These are phyloP conservation scores for Gambusia affinis DNA, from an alignment of 2,113 vertebrate species.

Conservation along the genomic window DNA sequence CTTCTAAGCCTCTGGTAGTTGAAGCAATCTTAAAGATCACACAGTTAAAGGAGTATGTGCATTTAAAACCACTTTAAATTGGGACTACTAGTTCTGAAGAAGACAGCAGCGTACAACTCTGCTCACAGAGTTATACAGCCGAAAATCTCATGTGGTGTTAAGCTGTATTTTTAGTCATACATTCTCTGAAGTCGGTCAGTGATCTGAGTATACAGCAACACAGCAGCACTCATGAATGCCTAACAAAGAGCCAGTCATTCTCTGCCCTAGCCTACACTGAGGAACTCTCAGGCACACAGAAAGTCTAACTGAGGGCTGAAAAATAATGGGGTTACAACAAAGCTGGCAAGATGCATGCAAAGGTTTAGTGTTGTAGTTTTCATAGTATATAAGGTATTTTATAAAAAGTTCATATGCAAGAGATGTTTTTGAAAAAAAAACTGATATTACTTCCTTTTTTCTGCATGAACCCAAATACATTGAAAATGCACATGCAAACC, in stretches of 20 bases:
- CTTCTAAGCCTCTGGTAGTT: slow-evolving; percentile 28
- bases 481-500: background rate
- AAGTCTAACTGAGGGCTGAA: background rate
- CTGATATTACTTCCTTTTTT: background rate
- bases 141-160: slow-evolving; percentile 20
- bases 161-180: slow-evolving; percentile 25
- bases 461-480: background rate
- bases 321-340: background rate
- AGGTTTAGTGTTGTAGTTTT: background rate
- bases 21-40: slow-evolving; percentile 26
- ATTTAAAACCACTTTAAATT: slow-evolving; percentile 57
- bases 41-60: slow-evolving; percentile 40
- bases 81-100: slow-evolving; percentile 31
- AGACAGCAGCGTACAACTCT: slow-evolving; percentile 1
- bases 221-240: slow-evolving; percentile 29
- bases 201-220: slow-evolving; percentile 12
- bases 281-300: background rate
- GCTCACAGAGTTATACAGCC: slow-evolving; percentile 39
- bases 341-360: background rate
- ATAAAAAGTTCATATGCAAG: background rate
- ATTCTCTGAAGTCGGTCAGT: slow-evolving; percentile 21
- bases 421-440: background rate
- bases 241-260: slow-evolving; percentile 51
- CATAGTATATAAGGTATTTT: background rate
- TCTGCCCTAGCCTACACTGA: background rate